Percentiles rank a stretch among this genome's conserved stretches.
These are phyloP conservation scores for Numida meleagris DNA, from an alignment of 2,113 vertebrate genomes.

Conservation along the genomic window DNA sequence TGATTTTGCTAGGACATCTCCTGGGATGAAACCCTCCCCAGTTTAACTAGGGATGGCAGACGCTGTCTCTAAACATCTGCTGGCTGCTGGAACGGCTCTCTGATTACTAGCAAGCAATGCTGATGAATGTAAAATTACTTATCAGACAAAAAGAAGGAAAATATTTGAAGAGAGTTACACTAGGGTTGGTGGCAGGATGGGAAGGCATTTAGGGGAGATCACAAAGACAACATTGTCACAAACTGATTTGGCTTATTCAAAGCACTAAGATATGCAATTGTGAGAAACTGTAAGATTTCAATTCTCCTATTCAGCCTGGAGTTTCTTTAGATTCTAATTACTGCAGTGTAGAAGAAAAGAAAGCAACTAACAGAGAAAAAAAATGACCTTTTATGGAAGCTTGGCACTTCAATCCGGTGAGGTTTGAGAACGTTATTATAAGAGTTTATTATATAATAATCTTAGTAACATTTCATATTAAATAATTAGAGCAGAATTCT, in stretches of 20 bases:
- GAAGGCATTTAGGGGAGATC: constrained; percentile 37
- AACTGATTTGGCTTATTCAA: constrained; percentile 63
- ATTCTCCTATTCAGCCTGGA: constrained; percentile 41
- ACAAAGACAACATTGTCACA: constrained; percentile 61
- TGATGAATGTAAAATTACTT: constrained; percentile 60
- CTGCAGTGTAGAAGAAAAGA: constrained; percentile 16
- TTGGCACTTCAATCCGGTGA: constrained; percentile 42
- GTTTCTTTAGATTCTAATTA: constrained; percentile 54
- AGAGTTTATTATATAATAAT: neutral
- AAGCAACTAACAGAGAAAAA: constrained; percentile 1
- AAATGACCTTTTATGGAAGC: constrained; percentile 47
- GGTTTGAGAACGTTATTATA: neutral
- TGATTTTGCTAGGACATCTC: constrained; percentile 27
- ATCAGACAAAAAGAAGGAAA: neutral
- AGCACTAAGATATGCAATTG: constrained; percentile 21
- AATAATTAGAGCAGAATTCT: neutral
- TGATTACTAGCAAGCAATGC: constrained; percentile 35
- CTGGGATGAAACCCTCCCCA: neutral
- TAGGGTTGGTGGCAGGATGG: neutral
- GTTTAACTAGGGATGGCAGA: constrained; percentile 27
- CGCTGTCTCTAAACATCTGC: constrained; percentile 26
- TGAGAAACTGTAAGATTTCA: constrained; percentile 50
- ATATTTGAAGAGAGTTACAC: constrained; percentile 2
- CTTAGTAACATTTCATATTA: neutral
- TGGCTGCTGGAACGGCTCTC: constrained; percentile 51